Conservation (phyloP, 2,888 invertebrate species). For the Lepidocyrtoides sp. region DNA sequence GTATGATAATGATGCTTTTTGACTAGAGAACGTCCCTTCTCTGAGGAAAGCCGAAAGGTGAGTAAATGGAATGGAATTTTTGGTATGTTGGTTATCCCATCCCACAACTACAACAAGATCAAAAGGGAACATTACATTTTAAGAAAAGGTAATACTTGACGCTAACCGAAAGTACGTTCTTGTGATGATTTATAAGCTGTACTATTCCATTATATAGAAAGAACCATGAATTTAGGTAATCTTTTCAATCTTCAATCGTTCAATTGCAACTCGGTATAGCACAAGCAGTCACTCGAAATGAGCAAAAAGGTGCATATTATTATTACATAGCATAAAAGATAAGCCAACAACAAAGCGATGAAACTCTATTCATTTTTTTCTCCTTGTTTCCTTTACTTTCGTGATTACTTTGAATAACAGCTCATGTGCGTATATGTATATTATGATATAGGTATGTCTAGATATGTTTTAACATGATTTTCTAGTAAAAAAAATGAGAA, state of each 20-base stretch:
- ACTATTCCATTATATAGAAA: neutral
- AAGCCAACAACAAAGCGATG: neutral
- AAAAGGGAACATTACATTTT: conserved; percentile 16
- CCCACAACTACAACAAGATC: neutral
- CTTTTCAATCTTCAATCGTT: neutral
- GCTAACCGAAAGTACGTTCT: neutral
- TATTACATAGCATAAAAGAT: neutral
- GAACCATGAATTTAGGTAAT: neutral
- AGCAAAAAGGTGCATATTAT: conserved; percentile 4
- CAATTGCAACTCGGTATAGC: neutral
- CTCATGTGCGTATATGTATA: no score
- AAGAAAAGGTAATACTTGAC: neutral
- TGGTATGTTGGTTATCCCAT: conserved; percentile 24
- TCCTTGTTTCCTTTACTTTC: neutral
- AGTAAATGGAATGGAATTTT: conserved; percentile 56
- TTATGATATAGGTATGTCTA: no score
- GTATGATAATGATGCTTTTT: neutral
- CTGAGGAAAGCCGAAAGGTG: conserved; percentile 25
- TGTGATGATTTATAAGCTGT: neutral
- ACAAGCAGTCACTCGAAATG: neutral
- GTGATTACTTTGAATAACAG: neutral
- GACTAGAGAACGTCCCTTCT: neutral
- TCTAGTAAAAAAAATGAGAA: neutral
- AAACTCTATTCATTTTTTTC: neutral
- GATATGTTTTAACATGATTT: neutral